phyloP scores from a whole-genome alignment of 2,888 invertebrate genomes.

The Aphrophora alni region DNA sequence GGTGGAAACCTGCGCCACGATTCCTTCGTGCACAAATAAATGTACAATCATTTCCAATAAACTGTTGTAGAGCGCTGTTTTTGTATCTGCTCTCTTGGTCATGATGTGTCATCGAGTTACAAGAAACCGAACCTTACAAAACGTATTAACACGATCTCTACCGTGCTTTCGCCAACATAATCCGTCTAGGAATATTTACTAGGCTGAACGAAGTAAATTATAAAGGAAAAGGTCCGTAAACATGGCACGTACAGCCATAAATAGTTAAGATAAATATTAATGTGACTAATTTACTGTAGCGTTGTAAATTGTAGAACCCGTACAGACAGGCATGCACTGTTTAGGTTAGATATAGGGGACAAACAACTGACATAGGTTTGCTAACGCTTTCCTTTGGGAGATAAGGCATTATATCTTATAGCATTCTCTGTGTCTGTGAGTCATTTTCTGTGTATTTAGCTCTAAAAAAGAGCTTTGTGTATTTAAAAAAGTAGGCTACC shows the following conservation, averaged over 20 bases:
- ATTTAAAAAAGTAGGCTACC: too few species aligned
- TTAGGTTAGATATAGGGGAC: not conserved
- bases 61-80: not conserved
- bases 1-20: not conserved
- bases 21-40: not conserved
- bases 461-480: too few species aligned
- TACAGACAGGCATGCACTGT: not conserved
- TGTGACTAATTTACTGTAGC: conserved; percentile 31
- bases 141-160: too few species aligned
- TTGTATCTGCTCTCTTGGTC: not conserved
- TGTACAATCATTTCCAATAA: not conserved
- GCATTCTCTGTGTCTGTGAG: too few species aligned
- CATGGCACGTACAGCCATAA: conserved; percentile 4
- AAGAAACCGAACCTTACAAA: too few species aligned
- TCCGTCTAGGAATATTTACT: not conserved
- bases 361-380: not conserved
- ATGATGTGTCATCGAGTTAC: not conserved
- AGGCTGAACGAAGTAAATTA: not conserved
- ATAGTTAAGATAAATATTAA: conserved; percentile 29
- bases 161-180: too few species aligned
- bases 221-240: not conserved
- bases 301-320: conserved; percentile 21
- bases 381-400: not conserved
- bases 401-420: not conserved
- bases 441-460: too few species aligned